phyloP scores from a whole-genome alignment of 2,113 vertebrate genomes.

The Esox niger region DNA sequence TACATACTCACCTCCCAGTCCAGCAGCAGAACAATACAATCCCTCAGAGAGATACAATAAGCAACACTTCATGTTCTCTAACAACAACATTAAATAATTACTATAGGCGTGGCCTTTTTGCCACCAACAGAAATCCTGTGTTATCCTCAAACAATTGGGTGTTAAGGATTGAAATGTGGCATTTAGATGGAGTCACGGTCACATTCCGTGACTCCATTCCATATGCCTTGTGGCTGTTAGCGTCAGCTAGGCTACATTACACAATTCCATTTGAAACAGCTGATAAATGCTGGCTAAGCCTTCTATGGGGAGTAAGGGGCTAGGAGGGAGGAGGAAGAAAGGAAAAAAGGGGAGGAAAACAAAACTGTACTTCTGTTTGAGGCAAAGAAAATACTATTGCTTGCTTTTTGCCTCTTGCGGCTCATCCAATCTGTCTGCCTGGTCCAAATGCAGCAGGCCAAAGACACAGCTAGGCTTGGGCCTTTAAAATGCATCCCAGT shows the following conservation, averaged over 20 bases:
- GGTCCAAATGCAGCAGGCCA: constrained; percentile 2
- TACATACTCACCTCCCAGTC: no score
- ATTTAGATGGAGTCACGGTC: constrained; percentile 28
- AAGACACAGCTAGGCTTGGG: constrained; percentile 15
- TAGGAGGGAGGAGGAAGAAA: constrained; percentile 3
- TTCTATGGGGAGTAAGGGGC: neutral
- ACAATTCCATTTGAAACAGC: constrained; percentile 38
- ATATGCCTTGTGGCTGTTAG: constrained; percentile 27
- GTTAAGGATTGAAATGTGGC: constrained; percentile 16
- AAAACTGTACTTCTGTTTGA: neutral
- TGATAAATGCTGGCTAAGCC: constrained; percentile 33
- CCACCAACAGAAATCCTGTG: constrained; percentile 6
- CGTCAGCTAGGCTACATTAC: constrained; percentile 32
- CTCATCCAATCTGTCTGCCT: constrained; percentile 12
- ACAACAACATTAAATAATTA: constrained; percentile 13
- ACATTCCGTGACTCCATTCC: no score
- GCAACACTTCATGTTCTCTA: neutral
- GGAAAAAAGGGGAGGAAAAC: constrained; percentile 1
- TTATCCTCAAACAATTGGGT: constrained; percentile 28
- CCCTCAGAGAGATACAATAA: constrained; percentile 16
- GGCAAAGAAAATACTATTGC: neutral
- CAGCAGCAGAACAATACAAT: constrained; percentile 21
- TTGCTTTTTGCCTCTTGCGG: constrained; percentile 17
- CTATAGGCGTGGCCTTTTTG: neutral
- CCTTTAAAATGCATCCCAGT: neutral